phyloP scores from a whole-genome alignment of 2,888 invertebrate genomes.

The Spilarctia lutea region DNA sequence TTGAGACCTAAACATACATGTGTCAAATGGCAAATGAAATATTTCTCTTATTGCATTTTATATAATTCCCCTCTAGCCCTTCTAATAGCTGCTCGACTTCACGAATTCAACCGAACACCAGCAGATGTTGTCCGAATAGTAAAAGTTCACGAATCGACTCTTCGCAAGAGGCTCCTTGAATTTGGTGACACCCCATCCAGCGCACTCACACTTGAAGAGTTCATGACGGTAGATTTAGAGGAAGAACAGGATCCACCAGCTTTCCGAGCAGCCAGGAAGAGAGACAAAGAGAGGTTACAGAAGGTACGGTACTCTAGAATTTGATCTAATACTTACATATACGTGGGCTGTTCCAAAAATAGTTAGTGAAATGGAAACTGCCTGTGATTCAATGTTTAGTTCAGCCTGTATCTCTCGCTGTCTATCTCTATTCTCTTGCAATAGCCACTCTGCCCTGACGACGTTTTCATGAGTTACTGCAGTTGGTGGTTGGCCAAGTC shows the following conservation, averaged over 20 bases:
- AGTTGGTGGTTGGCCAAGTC: too few species aligned
- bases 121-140: constrained; percentile 97
- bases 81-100: constrained; percentile 96
- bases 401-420: too few species aligned
- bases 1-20: background rate
- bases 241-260: constrained; percentile 98
- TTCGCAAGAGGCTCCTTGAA: constrained; percentile 96
- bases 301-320: constrained; percentile 82
- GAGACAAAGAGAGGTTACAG: constrained; percentile 94
- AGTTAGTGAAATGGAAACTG: too few species aligned
- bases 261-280: constrained; percentile 95
- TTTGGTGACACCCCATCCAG: constrained; percentile 99
- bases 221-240: constrained; percentile 98
- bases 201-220: constrained; percentile 97
- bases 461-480: too few species aligned
- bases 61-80: constrained; percentile 88
- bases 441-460: too few species aligned
- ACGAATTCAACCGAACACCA: constrained; percentile 95
- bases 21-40: background rate
- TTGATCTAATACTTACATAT: background rate
- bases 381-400: too few species aligned
- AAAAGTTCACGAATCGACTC: constrained; percentile 97
- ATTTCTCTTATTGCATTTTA: background rate
- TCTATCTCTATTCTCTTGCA: too few species aligned
- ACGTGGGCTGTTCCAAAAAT: too few species aligned